These are phyloP conservation scores for Drepanosiphum platanoidis DNA, from an alignment of 2,888 invertebrate genomes.

Conservation along the genomic window DNA sequence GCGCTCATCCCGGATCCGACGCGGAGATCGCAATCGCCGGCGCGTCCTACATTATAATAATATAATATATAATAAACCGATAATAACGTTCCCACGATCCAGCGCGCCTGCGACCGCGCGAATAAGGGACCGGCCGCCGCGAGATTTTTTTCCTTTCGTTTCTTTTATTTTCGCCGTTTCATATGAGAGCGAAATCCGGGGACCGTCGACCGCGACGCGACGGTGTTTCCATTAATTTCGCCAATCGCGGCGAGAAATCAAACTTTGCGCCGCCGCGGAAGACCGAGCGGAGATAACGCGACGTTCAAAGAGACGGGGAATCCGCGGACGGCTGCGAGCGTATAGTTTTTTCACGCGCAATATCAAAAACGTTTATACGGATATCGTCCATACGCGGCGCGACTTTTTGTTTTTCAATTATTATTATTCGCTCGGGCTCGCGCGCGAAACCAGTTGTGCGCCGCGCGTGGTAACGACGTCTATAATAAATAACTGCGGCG, in stretches of 20 bases:
- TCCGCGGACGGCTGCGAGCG: too few relatives aligned
- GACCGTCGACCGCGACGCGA: too few relatives aligned
- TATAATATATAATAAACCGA: constrained; percentile 10
- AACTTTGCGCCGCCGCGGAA: too few relatives aligned
- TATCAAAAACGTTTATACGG: too few relatives aligned
- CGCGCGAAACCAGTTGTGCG: constrained; percentile 41
- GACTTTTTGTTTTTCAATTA: constrained; percentile 35
- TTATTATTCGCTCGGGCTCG: constrained; percentile 7
- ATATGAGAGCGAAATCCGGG: not conserved
- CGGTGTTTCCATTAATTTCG: too few relatives aligned
- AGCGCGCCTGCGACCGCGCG: too few relatives aligned
- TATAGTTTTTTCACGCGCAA: not conserved
- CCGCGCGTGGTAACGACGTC: not conserved
- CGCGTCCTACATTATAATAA: constrained; percentile 53
- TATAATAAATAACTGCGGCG: constrained; percentile 37
- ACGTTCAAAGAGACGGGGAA: not conserved
- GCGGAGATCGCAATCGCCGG: constrained; percentile 47
- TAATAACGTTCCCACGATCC: constrained; percentile 43
- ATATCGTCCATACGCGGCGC: too few relatives aligned
- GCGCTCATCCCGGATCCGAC: constrained; percentile 56
- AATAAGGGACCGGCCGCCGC: not conserved
- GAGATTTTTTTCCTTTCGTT: not conserved
- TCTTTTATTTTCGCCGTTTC: not conserved
- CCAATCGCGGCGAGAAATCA: too few relatives aligned
- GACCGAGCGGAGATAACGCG: not conserved